Base-by-base conservation (phyloP, 2,888 invertebrate genomes). In the Acleris sparsana region DNA sequence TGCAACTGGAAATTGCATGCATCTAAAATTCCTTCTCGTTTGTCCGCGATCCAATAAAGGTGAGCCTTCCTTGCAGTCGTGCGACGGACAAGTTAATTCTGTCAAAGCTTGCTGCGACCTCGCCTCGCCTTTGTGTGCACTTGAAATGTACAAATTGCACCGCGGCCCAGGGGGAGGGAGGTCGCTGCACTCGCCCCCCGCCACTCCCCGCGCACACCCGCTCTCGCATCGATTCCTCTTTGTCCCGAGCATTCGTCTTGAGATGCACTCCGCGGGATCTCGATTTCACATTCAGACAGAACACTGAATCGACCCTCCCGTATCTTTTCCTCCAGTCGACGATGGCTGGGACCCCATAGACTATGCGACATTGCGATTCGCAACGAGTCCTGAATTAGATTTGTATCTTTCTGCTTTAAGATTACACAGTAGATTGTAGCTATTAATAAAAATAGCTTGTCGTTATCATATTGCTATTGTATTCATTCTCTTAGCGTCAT, bases 121-220 rank as follows among this genome's bases (percentile, higher is more conserved):
- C 89, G 88, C 86, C 80, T 86, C 81, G 89, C 88, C 88, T 92
- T 92, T 92, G 91, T 91, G 86, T 89, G 89, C 88, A 90, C 90
- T 92, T 92, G 91, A 92, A 92, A 92, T 90, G 92, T 91, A 92
- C 92, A 92, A 92, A 92, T 92, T 92, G 91, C 93, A 91, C 85
- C 84, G 88, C 86, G 86, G 84, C 83, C 80, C 79, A 83, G 76
- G 74, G 81, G 86, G 85, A 39, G 77, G 86, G 85, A 86, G 89
- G 89, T 87, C 88, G 85, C 82, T 87, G 88, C 87, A 88, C 87
- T 86, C 80, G 80, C 82, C 80, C 82, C 84, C 81, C 77, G 79
- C 39, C 39, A 81, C 83, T 82, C 83, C 84, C 81, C 83, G 80
- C 83, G 79, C 85, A 80, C 83, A 79, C 85, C 77, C 77, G 80